phyloP scores from a whole-genome alignment of 2,797 vertebrate genomes.

The Amphiprion clarkii region DNA sequence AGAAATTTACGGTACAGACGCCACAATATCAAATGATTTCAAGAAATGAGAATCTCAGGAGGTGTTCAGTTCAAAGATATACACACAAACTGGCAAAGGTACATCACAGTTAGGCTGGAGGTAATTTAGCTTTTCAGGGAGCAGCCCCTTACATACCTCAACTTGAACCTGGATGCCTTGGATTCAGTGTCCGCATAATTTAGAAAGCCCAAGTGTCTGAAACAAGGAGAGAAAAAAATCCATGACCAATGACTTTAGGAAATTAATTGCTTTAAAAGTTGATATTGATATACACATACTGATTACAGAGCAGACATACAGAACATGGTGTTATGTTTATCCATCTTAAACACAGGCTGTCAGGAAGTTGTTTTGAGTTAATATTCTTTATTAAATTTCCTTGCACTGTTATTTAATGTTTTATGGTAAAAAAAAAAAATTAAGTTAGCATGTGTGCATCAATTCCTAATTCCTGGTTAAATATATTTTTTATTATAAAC shows the following conservation, averaged over 20 bases:
- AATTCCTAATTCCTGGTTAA: too few relatives aligned
- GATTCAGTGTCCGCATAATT: slow-evolving; percentile 42
- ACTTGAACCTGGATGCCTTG: slow-evolving; percentile 39
- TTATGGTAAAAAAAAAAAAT: too few relatives aligned
- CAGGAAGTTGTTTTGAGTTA: too few relatives aligned
- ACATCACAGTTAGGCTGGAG: neutral
- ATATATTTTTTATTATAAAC: too few relatives aligned
- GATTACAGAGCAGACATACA: neutral
- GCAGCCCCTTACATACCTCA: slow-evolving; percentile 69
- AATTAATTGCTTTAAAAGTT: slow-evolving; percentile 1
- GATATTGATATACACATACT: neutral
- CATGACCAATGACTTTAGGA: neutral
- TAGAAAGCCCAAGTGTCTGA: slow-evolving; percentile 23
- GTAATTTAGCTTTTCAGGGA: slow-evolving; percentile 22
- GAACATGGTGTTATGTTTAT: too few relatives aligned
- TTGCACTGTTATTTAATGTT: too few relatives aligned
- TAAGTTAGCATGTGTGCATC: too few relatives aligned
- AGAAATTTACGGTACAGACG: neutral
- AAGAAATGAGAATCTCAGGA: neutral
- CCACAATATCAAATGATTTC: neutral
- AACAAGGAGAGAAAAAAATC: neutral
- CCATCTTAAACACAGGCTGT: too few relatives aligned
- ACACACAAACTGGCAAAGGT: neutral
- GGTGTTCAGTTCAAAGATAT: slow-evolving; percentile 1
- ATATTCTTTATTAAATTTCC: too few relatives aligned